A percentile compares a stretch with the other conserved stretches of the same genome.
Conservation (phyloP, 2,888 invertebrate species). For the Amphipoea oculea region DNA sequence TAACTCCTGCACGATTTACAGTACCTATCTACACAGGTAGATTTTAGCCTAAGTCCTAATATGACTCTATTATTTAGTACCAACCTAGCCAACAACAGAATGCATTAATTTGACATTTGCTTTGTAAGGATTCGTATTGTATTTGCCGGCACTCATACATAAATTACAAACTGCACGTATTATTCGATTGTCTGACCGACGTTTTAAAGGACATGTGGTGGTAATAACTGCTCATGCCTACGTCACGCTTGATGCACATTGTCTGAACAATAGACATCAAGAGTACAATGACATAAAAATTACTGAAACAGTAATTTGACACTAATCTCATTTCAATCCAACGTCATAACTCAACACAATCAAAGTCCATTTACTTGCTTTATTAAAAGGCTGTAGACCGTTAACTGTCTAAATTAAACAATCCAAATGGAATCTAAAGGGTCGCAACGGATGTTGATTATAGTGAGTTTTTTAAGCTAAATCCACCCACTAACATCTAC, state of each 20-base stretch:
- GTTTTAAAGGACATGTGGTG: slow-evolving; percentile 6
- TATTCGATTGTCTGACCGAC: neutral
- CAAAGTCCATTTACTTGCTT: slow-evolving; percentile 7
- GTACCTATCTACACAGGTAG: neutral
- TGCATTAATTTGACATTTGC: slow-evolving; percentile 24
- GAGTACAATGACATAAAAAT: slow-evolving; percentile 12
- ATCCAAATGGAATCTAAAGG: neutral
- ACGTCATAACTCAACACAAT: slow-evolving; percentile 1
- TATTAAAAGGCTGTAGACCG: slow-evolving; percentile 10
- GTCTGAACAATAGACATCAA: neutral
- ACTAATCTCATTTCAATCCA: neutral
- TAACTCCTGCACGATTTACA: slow-evolving; percentile 1
- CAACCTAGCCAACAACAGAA: neutral
- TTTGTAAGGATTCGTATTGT: neutral
- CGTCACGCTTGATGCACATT: slow-evolving; percentile 4
- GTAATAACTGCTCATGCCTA: neutral
- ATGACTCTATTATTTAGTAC: neutral
- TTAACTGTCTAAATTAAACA: slow-evolving; percentile 21
- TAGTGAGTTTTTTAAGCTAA: slow-evolving; percentile 1
- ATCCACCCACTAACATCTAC: neutral
- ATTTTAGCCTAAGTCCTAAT: neutral
- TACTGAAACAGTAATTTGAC: neutral
- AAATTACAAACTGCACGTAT: slow-evolving; percentile 16
- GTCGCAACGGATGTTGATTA: slow-evolving; percentile 4
- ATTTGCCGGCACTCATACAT: slow-evolving; percentile 1